Percentiles rank a stretch among this genome's conserved stretches.
Conservation (phyloP, 2,113 vertebrate species). For the Chamaea fasciata region DNA sequence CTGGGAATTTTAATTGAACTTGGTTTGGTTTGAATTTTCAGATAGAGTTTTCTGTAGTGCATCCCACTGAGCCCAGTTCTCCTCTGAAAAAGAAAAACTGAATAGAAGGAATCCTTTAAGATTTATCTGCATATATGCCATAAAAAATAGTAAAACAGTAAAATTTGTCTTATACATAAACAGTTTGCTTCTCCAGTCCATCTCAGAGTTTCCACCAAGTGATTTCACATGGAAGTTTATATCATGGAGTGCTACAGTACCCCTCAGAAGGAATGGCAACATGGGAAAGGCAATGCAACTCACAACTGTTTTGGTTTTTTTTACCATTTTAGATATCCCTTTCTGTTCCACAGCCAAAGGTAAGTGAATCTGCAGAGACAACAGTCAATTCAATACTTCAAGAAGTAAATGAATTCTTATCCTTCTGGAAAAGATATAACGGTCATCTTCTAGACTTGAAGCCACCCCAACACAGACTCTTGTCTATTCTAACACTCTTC, state of each 20-base stretch:
- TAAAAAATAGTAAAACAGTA: background rate
- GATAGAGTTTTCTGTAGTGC: background rate
- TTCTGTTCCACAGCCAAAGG: background rate
- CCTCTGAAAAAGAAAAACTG: background rate
- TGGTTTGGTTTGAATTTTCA: background rate
- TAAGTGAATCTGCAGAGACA: background rate
- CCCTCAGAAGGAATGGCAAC: background rate
- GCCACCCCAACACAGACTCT: background rate
- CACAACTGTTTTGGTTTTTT: accelerated
- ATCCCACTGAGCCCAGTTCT: background rate
- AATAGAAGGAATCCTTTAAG: background rate
- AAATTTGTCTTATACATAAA: background rate
- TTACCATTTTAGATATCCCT: background rate
- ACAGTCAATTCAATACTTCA: background rate
- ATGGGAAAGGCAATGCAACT: background rate
- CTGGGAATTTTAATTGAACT: accelerated
- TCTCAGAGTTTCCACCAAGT: background rate
- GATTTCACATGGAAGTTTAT: background rate
- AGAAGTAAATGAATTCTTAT: background rate
- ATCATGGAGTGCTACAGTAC: background rate
- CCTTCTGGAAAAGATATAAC: background rate
- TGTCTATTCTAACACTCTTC: background rate
- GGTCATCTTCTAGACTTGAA: background rate
- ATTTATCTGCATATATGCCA: background rate
- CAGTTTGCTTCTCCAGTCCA: background rate